These are phyloP conservation scores for Griposia aprilina DNA, from an alignment of 2,888 invertebrate species.

Conservation along the genomic window DNA sequence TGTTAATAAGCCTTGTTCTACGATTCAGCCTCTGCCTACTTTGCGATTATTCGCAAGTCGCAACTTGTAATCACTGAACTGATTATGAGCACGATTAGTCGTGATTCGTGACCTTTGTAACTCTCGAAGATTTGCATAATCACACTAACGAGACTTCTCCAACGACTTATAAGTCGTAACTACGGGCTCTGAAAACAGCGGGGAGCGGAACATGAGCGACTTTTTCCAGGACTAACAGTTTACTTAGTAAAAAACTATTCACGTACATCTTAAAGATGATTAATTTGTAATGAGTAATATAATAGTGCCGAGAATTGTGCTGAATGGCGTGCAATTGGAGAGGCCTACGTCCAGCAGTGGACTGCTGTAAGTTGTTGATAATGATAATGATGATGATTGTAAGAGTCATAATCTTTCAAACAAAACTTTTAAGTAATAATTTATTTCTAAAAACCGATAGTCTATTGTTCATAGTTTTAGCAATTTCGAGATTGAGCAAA, in stretches of 20 bases:
- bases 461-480: not conserved
- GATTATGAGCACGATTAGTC: slow-evolving; percentile 78
- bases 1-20: not conserved
- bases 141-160: slow-evolving; percentile 67
- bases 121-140: slow-evolving; percentile 76
- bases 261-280: not conserved
- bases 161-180: slow-evolving; percentile 59
- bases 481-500: not conserved
- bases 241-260: not conserved
- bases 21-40: slow-evolving; percentile 27
- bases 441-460: not conserved
- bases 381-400: not conserved
- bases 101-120: slow-evolving; percentile 73
- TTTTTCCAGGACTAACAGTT: not conserved
- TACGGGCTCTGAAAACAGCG: slow-evolving; percentile 43
- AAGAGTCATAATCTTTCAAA: not conserved
- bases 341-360: not conserved
- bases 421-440: not conserved
- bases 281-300: not conserved
- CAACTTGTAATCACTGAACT: slow-evolving; percentile 65
- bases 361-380: not conserved
- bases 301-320: not conserved
- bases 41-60: slow-evolving; percentile 58
- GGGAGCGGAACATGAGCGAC: not conserved
- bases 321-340: not conserved